Evolutionary conservation across 2,113 vertebrate species (phyloP).

Genomic region (Tiliqua scincoides): DNA sequence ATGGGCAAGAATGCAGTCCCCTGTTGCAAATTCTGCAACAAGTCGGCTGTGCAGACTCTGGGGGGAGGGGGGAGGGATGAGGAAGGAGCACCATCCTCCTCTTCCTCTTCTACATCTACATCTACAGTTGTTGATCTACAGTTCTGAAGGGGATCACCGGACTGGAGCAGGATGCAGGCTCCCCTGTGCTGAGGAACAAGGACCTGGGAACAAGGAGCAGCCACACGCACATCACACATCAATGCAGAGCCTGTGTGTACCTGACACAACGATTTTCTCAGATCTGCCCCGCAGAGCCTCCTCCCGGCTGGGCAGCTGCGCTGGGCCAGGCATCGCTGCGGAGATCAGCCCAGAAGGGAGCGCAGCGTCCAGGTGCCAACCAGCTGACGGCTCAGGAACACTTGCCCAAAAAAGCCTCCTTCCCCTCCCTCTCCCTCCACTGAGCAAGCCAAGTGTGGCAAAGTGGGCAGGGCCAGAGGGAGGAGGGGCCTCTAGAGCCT

Average conservation of each 20-base stretch:
- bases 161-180: neutral
- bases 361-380: rapidly evolving
- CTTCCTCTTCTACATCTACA: too few relatives aligned
- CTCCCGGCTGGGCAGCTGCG: neutral
- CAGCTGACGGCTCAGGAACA: rapidly evolving
- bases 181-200: neutral
- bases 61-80: neutral
- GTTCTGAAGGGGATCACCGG: too few relatives aligned
- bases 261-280: neutral
- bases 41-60: too few relatives aligned
- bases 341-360: neutral
- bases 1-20: too few relatives aligned
- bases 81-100: neutral
- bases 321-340: neutral
- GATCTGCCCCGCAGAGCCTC: neutral
- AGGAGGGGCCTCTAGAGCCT: neutral
- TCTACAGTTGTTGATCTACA: too few relatives aligned
- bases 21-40: too few relatives aligned
- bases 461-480: neutral
- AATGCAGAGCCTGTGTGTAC: neutral
- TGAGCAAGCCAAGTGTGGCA: neutral
- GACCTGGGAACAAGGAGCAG: neutral
- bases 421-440: neutral
- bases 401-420: neutral
- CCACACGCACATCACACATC: neutral